Percentiles rank a stretch among this genome's conserved stretches.
Conservation (phyloP, 2,797 vertebrate genomes). For the Nyctalus aviator region DNA sequence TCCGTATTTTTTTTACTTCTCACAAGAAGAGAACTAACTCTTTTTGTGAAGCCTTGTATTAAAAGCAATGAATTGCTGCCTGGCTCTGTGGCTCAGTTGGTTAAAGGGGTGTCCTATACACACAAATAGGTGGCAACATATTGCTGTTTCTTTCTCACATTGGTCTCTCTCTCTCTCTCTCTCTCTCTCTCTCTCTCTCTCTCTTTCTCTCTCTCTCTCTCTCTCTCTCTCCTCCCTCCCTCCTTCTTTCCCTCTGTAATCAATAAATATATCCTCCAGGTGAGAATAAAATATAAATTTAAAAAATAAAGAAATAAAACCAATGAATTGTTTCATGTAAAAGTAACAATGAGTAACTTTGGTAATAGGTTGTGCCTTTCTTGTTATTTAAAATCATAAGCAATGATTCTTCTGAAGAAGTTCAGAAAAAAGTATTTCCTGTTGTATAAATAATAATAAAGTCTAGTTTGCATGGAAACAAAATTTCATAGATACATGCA, state of each 20-base stretch:
- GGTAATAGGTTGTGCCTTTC: slow-evolving; percentile 82
- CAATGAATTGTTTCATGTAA: slow-evolving; percentile 79
- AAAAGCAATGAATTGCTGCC: slow-evolving; percentile 79
- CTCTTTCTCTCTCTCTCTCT: too few species aligned
- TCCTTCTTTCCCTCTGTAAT: too few species aligned
- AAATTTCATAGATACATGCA: slow-evolving; percentile 61
- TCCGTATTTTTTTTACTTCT: slow-evolving; percentile 85
- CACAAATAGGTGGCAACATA: too few species aligned
- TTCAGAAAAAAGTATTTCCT: slow-evolving; percentile 64
- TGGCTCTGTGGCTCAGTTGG: too few species aligned
- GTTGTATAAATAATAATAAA: slow-evolving; percentile 78
- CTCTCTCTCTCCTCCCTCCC: too few species aligned
- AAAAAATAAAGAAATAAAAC: too few species aligned
- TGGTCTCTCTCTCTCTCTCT: too few species aligned
- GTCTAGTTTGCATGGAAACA: slow-evolving; percentile 60
- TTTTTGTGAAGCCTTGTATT: slow-evolving; percentile 80
- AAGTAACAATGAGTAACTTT: slow-evolving; percentile 83
- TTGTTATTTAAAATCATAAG: slow-evolving; percentile 75
- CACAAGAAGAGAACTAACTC: slow-evolving; percentile 81
- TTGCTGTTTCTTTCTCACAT: too few species aligned
- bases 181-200: too few species aligned
- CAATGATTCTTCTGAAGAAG: slow-evolving; percentile 81
- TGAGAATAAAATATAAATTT: too few species aligned
- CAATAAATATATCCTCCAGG: too few species aligned
- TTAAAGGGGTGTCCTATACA: too few species aligned